A percentile compares a stretch with the other conserved stretches of the same genome.
These are phyloP conservation scores for Lutraria rhynchaena DNA, from an alignment of 1,140 invertebrate genomes.

Conservation along the genomic window DNA sequence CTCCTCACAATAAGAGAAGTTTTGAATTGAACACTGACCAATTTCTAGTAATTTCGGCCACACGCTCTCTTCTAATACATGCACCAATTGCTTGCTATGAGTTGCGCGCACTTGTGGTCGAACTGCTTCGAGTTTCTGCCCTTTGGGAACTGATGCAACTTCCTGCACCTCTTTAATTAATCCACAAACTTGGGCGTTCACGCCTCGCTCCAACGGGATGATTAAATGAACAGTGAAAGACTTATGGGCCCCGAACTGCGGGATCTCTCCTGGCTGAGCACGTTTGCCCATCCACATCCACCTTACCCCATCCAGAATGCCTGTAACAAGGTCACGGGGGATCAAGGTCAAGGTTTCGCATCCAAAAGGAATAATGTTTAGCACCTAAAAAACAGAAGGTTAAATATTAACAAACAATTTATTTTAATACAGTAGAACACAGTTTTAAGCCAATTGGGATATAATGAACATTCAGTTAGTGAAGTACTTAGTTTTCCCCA, in stretches of 20 bases:
- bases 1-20: not conserved
- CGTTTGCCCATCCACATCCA: conserved; percentile 23
- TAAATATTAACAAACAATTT: too few relatives aligned
- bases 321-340: conserved; percentile 40
- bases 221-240: conserved; percentile 44
- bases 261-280: conserved; percentile 15
- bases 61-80: too few relatives aligned
- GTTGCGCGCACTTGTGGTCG: too few relatives aligned
- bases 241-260: conserved; percentile 42
- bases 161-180: not conserved
- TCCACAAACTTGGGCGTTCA: conserved; percentile 11
- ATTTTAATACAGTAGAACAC: too few relatives aligned
- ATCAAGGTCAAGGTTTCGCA: conserved; percentile 56
- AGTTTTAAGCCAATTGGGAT: too few relatives aligned
- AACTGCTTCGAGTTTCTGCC: too few relatives aligned
- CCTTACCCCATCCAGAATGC: conserved; percentile 54
- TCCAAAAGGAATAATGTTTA: conserved; percentile 57
- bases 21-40: not conserved
- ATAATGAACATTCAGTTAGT: too few relatives aligned
- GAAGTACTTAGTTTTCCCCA: too few relatives aligned
- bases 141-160: not conserved
- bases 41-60: too few relatives aligned
- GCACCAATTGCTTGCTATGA: too few relatives aligned
- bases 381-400: conserved; percentile 44
- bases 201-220: not conserved